phyloP scores from a whole-genome alignment of 2,888 invertebrate species.

The Monopis laevigella region DNA sequence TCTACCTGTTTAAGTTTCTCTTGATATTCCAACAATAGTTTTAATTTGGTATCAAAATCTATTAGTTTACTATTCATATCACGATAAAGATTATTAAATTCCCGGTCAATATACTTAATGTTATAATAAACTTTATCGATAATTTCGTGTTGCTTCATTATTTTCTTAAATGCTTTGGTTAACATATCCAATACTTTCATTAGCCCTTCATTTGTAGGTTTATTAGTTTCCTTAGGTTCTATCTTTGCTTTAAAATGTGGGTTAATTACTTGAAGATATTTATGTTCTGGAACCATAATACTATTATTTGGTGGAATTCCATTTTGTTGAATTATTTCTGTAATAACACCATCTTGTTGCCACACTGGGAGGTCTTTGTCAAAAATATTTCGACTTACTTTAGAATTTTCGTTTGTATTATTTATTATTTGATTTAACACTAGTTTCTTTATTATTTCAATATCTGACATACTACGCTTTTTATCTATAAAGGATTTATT shows the following conservation, averaged over 20 bases:
- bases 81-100: constrained; percentile 32
- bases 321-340: no score
- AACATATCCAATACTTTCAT: constrained; percentile 48
- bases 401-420: background rate
- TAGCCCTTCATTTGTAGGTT: constrained; percentile 44
- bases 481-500: background rate
- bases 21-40: constrained; percentile 30
- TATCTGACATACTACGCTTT: background rate
- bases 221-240: background rate
- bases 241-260: no score
- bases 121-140: constrained; percentile 40
- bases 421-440: background rate
- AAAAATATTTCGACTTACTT: constrained; percentile 29
- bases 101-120: constrained; percentile 31
- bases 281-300: constrained; percentile 32
- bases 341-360: constrained; percentile 30
- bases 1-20: constrained; percentile 35
- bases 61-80: constrained; percentile 32
- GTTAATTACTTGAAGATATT: constrained; percentile 23
- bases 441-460: background rate
- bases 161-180: constrained; percentile 50
- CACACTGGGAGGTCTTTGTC: constrained; percentile 34
- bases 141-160: constrained; percentile 46
- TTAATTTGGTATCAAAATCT: constrained; percentile 43
- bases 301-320: constrained; percentile 29